Percentiles rank a stretch among this genome's conserved stretches.
phyloP scores from a whole-genome alignment of 1,140 invertebrate genomes.

The Saccostrea cuccullata region DNA sequence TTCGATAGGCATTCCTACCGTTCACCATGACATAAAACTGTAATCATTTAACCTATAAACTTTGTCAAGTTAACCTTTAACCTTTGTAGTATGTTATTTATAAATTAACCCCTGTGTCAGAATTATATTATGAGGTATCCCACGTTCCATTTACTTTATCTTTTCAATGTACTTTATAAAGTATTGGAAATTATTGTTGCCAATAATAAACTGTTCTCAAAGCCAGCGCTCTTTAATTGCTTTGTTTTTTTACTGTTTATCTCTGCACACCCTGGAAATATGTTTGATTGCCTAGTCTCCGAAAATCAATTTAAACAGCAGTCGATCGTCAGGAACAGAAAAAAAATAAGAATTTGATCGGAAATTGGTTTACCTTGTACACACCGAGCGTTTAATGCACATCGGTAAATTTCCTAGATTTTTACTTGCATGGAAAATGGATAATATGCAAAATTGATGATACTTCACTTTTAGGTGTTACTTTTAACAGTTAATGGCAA shows the following conservation, averaged over 20 bases:
- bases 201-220: slow-evolving; percentile 1
- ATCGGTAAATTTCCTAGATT: background rate
- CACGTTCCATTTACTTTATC: background rate
- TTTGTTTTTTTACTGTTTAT: background rate
- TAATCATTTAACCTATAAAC: background rate
- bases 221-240: background rate
- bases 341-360: background rate
- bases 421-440: background rate
- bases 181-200: slow-evolving; percentile 12
- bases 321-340: background rate
- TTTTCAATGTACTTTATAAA: slow-evolving; percentile 19
- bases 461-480: background rate
- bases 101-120: slow-evolving; percentile 12
- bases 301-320: background rate
- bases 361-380: background rate
- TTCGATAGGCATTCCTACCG: background rate
- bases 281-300: too few species aligned
- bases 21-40: background rate
- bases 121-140: background rate
- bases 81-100: background rate
- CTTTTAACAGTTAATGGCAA: background rate
- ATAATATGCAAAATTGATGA: slow-evolving; percentile 10
- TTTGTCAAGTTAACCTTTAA: background rate
- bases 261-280: background rate
- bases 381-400: background rate